A percentile compares a stretch with the other conserved stretches of the same genome.
Conservation (phyloP, 1,140 invertebrate species). For the Bradynema listronoti region DNA sequence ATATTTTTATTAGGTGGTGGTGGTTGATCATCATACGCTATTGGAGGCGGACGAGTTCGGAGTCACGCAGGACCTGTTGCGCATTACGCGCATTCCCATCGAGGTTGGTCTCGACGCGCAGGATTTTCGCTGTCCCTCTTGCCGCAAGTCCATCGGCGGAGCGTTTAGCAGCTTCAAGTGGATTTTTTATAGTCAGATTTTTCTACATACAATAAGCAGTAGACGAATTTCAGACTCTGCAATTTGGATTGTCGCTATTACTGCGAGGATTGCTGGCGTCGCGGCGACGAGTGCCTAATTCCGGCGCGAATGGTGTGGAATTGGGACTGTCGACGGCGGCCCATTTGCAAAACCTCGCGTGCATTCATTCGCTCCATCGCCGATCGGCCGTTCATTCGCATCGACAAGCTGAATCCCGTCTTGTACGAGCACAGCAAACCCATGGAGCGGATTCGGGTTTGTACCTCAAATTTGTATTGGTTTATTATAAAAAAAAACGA, state of each 20-base stretch:
- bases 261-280: constrained; percentile 28
- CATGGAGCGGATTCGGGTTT: constrained; percentile 57
- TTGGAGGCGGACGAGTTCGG: constrained; percentile 36
- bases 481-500: not conserved
- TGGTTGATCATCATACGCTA: no score
- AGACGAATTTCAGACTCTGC: constrained; percentile 27
- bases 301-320: constrained; percentile 38
- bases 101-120: constrained; percentile 45
- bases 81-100: constrained; percentile 38
- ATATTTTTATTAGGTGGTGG: no score
- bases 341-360: constrained; percentile 54
- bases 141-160: constrained; percentile 39
- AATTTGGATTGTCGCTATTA: constrained; percentile 34
- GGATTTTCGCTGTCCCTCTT: constrained; percentile 45
- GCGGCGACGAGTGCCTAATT: constrained; percentile 28
- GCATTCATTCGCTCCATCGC: constrained; percentile 54
- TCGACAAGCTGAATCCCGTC: constrained; percentile 57
- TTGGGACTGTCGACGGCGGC: constrained; percentile 32
- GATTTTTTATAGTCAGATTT: constrained; percentile 16
- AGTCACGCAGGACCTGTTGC: constrained; percentile 17
- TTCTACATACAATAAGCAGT: not conserved
- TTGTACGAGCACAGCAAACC: constrained; percentile 58
- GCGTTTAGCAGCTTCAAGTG: constrained; percentile 46
- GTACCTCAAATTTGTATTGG: not conserved
- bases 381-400: constrained; percentile 58